These are phyloP conservation scores for Xerus rutilus DNA, from an alignment of 2,797 vertebrate species.

Conservation along the genomic window DNA sequence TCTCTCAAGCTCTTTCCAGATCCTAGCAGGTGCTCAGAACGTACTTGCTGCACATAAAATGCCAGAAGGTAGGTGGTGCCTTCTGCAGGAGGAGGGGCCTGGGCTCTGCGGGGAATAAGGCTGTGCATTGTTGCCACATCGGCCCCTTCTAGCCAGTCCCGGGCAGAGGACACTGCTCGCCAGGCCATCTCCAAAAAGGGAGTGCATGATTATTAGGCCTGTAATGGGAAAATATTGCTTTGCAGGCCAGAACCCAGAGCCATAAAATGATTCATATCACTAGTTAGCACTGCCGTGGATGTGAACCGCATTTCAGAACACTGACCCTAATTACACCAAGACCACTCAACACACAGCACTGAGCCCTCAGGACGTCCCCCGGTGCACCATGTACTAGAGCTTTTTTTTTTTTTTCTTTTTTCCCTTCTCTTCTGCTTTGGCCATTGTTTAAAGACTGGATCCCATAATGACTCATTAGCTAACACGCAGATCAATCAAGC, in stretches of 20 bases:
- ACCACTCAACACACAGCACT: background rate
- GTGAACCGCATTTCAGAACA: conserved; percentile 73
- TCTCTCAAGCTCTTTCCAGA: background rate
- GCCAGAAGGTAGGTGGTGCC: background rate
- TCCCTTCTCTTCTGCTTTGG: background rate
- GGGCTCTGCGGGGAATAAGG: background rate
- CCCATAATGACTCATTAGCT: conserved; percentile 76
- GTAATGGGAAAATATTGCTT: conserved; percentile 70
- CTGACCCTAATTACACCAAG: conserved; percentile 81
- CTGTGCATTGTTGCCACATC: background rate
- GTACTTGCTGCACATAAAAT: background rate
- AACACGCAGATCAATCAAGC: conserved; percentile 65
- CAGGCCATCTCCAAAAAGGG: background rate
- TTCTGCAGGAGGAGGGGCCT: background rate
- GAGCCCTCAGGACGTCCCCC: conserved; percentile 18
- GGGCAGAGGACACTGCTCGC: background rate
- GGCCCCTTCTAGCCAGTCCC: background rate
- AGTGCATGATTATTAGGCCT: conserved; percentile 16
- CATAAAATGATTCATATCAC: conserved; percentile 75
- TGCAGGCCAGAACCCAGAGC: conserved; percentile 79
- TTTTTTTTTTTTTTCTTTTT: background rate
- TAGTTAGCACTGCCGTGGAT: conserved; percentile 67
- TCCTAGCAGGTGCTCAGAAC: background rate
- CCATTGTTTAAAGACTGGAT: conserved; percentile 73
- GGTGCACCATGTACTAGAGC: conserved; percentile 23